These are phyloP conservation scores for Gymnocheta viridis DNA, from an alignment of 2,888 invertebrate genomes.

Conservation along the genomic window DNA sequence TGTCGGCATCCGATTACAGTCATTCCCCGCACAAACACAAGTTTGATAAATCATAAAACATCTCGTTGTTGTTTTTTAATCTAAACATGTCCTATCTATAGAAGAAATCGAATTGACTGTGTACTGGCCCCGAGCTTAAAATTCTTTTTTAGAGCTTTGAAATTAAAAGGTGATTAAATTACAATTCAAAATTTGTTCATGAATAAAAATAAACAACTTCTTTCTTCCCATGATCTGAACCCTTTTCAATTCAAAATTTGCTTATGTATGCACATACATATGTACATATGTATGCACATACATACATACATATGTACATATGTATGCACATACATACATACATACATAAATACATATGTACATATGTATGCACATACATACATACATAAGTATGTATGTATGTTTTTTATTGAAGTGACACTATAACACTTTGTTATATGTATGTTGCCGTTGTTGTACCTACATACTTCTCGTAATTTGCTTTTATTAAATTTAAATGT, in stretches of 20 bases:
- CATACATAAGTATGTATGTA: too few species aligned
- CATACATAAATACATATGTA: too few species aligned
- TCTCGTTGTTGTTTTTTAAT: too few species aligned
- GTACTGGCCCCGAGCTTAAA: too few species aligned
- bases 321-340: not conserved
- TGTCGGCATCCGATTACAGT: too few species aligned
- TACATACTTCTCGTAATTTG: constrained; percentile 27
- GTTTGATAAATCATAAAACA: too few species aligned
- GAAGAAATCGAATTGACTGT: too few species aligned
- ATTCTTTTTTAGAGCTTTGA: not conserved
- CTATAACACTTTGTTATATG: constrained; percentile 56
- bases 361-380: too few species aligned
- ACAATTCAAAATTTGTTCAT: constrained; percentile 47
- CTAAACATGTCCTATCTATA: too few species aligned
- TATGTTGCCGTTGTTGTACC: not conserved
- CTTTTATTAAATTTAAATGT: constrained; percentile 26
- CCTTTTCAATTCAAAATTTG: constrained; percentile 22
- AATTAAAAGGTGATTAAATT: constrained; percentile 35
- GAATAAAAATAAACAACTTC: constrained; percentile 53
- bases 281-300: not conserved
- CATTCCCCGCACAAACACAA: too few species aligned
- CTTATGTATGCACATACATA: not conserved
- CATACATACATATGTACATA: not conserved
- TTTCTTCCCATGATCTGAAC: constrained; percentile 50
- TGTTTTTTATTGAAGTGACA: constrained; percentile 40